Evolutionary conservation across 2,113 vertebrate genomes (phyloP).

Genomic region (Rhegmatorhina hoffmannsi): DNA sequence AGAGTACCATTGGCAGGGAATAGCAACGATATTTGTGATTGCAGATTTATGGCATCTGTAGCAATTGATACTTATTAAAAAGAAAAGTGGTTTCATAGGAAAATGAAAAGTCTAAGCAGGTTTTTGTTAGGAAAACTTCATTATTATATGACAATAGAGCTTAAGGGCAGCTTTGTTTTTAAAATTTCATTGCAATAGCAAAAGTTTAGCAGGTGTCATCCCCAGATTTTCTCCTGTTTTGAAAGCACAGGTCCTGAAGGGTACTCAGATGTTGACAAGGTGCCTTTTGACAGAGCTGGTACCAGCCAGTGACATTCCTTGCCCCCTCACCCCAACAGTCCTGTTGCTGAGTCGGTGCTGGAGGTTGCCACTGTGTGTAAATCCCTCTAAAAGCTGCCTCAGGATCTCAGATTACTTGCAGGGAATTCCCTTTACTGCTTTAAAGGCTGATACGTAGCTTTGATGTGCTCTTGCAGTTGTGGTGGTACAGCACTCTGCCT

Average conservation of each 20-base stretch:
- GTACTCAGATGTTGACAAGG: background rate
- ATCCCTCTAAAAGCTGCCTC: background rate
- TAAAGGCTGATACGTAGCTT: background rate
- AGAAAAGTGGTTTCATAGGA: background rate
- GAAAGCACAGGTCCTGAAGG: background rate
- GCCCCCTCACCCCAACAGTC: fast-evolving
- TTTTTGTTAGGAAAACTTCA: background rate
- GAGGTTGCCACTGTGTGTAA: background rate
- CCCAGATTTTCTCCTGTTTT: background rate
- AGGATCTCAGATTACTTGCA: background rate
- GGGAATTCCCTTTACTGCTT: background rate
- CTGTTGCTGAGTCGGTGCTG: background rate
- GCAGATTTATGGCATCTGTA: background rate
- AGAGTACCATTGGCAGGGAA: background rate
- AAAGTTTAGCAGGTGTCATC: background rate
- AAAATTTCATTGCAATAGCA: background rate
- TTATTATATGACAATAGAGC: background rate
- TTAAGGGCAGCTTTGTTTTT: background rate
- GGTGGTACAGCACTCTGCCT: background rate
- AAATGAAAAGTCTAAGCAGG: background rate
- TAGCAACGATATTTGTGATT: background rate
- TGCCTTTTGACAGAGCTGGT: background rate
- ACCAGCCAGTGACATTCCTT: fast-evolving
- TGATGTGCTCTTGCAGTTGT: background rate
- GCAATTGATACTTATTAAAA: background rate